A percentile compares a stretch with the other conserved stretches of the same genome.
These are phyloP conservation scores for Calycopis cecrops DNA, from an alignment of 1,140 invertebrate genomes.

Conservation along the genomic window DNA sequence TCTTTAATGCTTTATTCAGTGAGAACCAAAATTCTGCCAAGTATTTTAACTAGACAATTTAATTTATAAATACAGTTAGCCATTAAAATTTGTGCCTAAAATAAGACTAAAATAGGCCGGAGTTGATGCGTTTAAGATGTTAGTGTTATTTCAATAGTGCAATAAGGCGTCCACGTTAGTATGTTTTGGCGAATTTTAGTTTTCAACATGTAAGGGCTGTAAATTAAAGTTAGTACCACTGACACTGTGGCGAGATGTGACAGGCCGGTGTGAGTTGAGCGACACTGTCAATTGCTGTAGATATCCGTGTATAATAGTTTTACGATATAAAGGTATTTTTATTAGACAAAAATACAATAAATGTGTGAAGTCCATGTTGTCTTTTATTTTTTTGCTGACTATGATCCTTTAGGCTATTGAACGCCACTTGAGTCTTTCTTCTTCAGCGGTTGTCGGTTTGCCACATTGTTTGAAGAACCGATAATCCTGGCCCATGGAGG, in stretches of 20 bases:
- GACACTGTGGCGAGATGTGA: slow-evolving; percentile 47
- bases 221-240: slow-evolving; percentile 42
- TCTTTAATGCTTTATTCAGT: slow-evolving; percentile 15
- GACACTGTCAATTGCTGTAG: slow-evolving; percentile 73
- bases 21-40: slow-evolving; percentile 8
- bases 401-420: too few species aligned
- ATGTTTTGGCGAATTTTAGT: slow-evolving; percentile 40
- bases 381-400: too few species aligned
- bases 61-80: slow-evolving; percentile 4
- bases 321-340: slow-evolving; percentile 70
- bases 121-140: background rate
- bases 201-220: slow-evolving; percentile 56
- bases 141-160: slow-evolving; percentile 44
- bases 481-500: too few species aligned
- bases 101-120: background rate
- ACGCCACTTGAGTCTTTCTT: too few species aligned
- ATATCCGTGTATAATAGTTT: slow-evolving; percentile 69
- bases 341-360: slow-evolving; percentile 75
- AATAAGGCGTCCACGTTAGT: slow-evolving; percentile 36
- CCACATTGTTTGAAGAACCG: too few species aligned
- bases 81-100: slow-evolving; percentile 44
- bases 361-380: slow-evolving; percentile 68
- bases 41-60: slow-evolving; percentile 22
- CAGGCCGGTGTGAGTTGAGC: slow-evolving; percentile 57
- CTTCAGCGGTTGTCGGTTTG: too few species aligned